These are phyloP conservation scores for Cydia fagiglandana DNA, from an alignment of 1,140 invertebrate species.

Conservation along the genomic window DNA sequence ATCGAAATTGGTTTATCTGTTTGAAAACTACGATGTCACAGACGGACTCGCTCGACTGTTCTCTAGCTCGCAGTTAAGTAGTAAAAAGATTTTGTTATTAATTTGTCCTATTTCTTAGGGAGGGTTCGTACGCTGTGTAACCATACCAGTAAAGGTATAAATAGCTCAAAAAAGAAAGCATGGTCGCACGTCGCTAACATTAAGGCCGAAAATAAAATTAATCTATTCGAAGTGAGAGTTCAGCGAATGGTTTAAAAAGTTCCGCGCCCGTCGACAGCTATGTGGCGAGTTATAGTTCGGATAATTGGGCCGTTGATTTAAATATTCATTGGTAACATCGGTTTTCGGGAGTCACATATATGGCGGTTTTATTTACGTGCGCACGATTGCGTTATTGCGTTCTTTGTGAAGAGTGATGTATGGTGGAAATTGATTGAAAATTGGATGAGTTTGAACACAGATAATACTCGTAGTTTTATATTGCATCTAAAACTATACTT, in stretches of 20 bases:
- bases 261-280: conserved; percentile 8
- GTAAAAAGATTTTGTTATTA: too few relatives aligned
- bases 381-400: conserved; percentile 2
- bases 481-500: background rate
- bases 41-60: too few relatives aligned
- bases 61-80: too few relatives aligned
- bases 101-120: too few relatives aligned
- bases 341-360: background rate
- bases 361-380: background rate
- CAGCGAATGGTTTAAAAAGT: conserved; percentile 6
- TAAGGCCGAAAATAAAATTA: conserved; percentile 16
- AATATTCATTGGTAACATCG: conserved; percentile 12
- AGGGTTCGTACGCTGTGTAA: background rate
- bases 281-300: conserved; percentile 2
- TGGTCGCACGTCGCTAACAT: conserved; percentile 11
- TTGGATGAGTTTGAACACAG: background rate
- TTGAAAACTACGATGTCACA: too few relatives aligned
- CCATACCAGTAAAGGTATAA: background rate
- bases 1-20: too few relatives aligned
- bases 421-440: background rate
- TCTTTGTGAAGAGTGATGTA: background rate
- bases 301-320: conserved; percentile 7
- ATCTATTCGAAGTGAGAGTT: conserved; percentile 14
- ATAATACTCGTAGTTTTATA: background rate
- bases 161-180: conserved; percentile 9